Percentiles rank a stretch among this genome's conserved stretches.
Evolutionary conservation across 2,797 vertebrate species (phyloP).

Genomic region (Nasua narica): DNA sequence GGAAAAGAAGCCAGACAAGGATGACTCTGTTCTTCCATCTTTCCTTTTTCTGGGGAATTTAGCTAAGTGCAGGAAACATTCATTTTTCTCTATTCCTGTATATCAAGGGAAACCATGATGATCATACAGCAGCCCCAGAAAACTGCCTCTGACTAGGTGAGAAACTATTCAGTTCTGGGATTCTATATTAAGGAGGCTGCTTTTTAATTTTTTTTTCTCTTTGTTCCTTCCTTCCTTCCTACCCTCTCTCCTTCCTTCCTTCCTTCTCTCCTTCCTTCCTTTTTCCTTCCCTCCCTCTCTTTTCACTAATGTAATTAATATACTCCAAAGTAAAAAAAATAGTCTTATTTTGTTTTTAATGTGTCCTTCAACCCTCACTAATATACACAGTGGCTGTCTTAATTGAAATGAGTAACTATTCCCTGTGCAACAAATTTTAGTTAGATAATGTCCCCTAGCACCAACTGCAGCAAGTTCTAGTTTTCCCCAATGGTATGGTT

Average conservation of each 20-base stretch:
- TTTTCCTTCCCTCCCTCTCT: background rate
- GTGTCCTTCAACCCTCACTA: background rate
- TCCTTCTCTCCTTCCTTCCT: background rate
- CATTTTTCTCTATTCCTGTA: background rate
- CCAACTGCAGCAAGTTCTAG: background rate
- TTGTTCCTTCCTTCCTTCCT: background rate
- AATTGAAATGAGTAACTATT: background rate
- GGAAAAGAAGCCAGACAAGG: background rate
- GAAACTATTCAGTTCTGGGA: background rate
- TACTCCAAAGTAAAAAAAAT: background rate
- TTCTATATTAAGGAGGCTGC: background rate
- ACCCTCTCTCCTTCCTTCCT: background rate
- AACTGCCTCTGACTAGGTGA: background rate
- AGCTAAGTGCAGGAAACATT: background rate
- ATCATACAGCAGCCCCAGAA: background rate
- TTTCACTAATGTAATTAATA: background rate
- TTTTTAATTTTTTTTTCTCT: background rate
- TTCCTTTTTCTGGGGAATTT: background rate
- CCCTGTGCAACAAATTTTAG: background rate
- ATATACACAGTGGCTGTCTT: background rate
- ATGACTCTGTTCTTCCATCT: background rate
- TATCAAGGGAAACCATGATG: background rate
- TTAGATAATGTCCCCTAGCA: background rate
- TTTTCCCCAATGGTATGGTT: background rate
- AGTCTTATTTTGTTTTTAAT: background rate